Percentiles rank a stretch among this genome's conserved stretches.
These are phyloP conservation scores for Cephalotes varians DNA, from an alignment of 2,888 invertebrate species.

Conservation along the genomic window DNA sequence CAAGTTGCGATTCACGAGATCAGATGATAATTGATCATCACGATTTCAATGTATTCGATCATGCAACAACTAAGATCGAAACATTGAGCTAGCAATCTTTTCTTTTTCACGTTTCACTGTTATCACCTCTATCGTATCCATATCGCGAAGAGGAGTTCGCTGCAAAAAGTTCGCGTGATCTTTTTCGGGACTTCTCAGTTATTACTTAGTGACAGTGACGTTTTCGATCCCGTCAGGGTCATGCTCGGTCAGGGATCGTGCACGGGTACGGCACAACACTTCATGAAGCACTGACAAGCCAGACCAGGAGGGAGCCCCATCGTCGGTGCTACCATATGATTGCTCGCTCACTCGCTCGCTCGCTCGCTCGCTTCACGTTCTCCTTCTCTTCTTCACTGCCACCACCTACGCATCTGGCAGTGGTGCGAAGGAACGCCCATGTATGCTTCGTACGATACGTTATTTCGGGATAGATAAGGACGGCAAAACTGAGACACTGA, in stretches of 20 bases:
- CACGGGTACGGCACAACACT: slow-evolving; percentile 75
- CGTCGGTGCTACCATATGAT: slow-evolving; percentile 79
- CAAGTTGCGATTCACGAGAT: not conserved
- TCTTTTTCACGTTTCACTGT: not conserved
- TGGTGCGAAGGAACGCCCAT: slow-evolving; percentile 75
- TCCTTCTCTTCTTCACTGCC: slow-evolving; percentile 77
- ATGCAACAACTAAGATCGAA: not conserved
- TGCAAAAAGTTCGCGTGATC: not conserved
- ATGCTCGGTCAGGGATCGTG: slow-evolving; percentile 44
- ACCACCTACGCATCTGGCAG: slow-evolving; percentile 81
- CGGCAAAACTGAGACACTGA: slow-evolving; percentile 35
- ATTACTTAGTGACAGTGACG: not conserved
- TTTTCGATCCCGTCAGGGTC: slow-evolving; percentile 54
- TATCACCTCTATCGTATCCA: not conserved
- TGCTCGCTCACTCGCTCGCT: slow-evolving; percentile 47
- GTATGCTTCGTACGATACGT: slow-evolving; percentile 61
- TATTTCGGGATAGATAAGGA: slow-evolving; percentile 74
- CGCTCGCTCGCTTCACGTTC: slow-evolving; percentile 63
- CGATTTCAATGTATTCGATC: not conserved
- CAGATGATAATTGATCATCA: not conserved
- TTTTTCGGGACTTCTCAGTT: not conserved
- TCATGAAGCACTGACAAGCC: slow-evolving; percentile 82
- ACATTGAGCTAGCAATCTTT: not conserved
- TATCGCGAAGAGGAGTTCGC: not conserved
- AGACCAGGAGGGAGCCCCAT: slow-evolving; percentile 74